These are phyloP conservation scores for Rhagonycha lutea DNA, from an alignment of 2,888 invertebrate genomes.

Conservation along the genomic window DNA sequence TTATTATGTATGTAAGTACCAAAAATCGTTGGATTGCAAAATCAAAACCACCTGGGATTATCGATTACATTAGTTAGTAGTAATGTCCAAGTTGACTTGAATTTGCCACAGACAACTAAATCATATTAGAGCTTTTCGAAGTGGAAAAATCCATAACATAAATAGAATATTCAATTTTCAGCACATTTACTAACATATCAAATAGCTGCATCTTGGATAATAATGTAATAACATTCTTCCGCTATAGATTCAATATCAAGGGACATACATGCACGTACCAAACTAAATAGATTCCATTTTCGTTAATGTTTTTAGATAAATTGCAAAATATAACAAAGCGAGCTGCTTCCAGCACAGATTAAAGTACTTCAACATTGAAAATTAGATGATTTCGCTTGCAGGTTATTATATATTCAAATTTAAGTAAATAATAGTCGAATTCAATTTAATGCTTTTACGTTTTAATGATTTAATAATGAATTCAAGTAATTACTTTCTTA, in stretches of 20 bases:
- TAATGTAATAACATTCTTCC: neutral
- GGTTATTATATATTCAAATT: neutral
- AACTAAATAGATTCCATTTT: neutral
- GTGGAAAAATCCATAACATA: neutral
- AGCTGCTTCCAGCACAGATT: neutral
- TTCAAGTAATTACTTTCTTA: neutral
- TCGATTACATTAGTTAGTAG: constrained; percentile 29
- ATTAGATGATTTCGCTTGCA: neutral
- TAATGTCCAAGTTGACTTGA: constrained; percentile 19
- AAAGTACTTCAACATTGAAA: neutral
- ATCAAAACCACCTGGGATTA: constrained; percentile 30
- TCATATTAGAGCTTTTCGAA: constrained; percentile 1
- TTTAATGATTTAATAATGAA: neutral
- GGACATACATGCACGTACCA: neutral
- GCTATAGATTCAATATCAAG: neutral
- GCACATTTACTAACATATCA: neutral
- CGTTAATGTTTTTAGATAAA: neutral
- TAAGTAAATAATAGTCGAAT: neutral
- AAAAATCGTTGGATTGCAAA: constrained; percentile 27
- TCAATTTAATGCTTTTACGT: neutral
- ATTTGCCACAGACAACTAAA: constrained; percentile 11
- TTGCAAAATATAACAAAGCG: neutral
- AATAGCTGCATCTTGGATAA: neutral
- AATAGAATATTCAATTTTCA: neutral
- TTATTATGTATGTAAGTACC: neutral